A percentile compares a stretch with the other conserved stretches of the same genome.
phyloP scores from a whole-genome alignment of 2,113 vertebrate genomes.

The Vidua macroura region DNA sequence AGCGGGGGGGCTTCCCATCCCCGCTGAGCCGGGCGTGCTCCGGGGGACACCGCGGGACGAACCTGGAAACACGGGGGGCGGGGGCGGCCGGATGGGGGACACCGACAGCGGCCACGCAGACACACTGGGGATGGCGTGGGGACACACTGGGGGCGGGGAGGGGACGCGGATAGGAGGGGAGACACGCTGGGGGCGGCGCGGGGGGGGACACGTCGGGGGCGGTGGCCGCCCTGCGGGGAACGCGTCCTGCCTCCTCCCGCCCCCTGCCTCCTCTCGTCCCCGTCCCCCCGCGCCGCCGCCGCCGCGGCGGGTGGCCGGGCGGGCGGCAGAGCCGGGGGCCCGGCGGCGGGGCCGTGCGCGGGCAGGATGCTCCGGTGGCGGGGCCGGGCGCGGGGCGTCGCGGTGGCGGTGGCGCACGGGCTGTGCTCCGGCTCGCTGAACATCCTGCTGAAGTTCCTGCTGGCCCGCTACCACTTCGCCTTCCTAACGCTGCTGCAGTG shows the following conservation, averaged over 20 bases:
- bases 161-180: neutral
- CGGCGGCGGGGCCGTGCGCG: neutral
- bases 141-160: neutral
- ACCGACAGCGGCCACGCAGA: neutral
- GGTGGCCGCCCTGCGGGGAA: neutral
- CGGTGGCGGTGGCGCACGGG: conserved; percentile 93
- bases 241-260: neutral
- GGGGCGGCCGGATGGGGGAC: neutral
- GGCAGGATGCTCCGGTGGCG: conserved; percentile 69
- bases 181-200: neutral
- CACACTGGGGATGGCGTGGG: neutral
- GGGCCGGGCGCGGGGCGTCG: conserved; percentile 83
- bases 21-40: neutral
- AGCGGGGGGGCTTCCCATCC: neutral
- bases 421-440: conserved; percentile 93
- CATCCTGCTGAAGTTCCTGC: conserved; percentile 93
- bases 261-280: too few relatives aligned
- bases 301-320: neutral
- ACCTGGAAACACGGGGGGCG: neutral
- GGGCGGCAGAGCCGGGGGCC: neutral
- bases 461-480: conserved; percentile 85
- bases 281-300: too few relatives aligned
- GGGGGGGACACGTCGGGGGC: neutral
- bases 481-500: conserved; percentile 94
- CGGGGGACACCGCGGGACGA: neutral